Base-by-base conservation (phyloP, 1,140 invertebrate genomes). In the Aphelinus atriplicis region DNA sequence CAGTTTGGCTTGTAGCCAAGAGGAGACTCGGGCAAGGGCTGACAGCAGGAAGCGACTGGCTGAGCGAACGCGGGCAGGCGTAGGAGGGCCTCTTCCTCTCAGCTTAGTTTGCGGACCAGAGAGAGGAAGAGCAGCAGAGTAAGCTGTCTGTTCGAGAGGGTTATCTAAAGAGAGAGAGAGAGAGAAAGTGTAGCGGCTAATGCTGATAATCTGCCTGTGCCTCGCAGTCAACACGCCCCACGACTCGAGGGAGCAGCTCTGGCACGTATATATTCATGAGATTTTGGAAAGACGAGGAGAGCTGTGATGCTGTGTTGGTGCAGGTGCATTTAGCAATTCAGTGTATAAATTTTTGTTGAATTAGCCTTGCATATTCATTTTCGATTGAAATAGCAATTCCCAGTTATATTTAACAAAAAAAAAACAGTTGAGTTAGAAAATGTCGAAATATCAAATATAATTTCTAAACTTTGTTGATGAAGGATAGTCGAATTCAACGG, bases 21-120 rank as follows among this genome's bases (percentile, higher is more conserved):
- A 77, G 48, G 70, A 70, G 61, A 56, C 51, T 58, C 58, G 57
- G 50, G 60, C 56, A 45, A 71, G 48, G 69, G 71, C 71, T 73
- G 73, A 71, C 73, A 70, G 71, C 66, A 71, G 66, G 60, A 71
- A 66, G 78, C 73, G 70, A 65, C 71, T 74, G n/a, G 55, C 42
- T 58, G 55, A 70, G 68, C 55, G 10, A 43, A 61, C 66, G 26
- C 26, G 26, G 26, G 26, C 26, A 26, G 26, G 26, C 26, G 26
- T 26, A 51, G 48, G 4, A 65, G 50, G 58, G 2, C 26, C 7
- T 7, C 64, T 1, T 55, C 48, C 64, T 55, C 65, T 67, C 65
- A 53, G 46, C 65, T 56, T 53, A 67, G 43, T 65, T 5, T 26
- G 26, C 26, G 26, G 26, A 26, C 26, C 26, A 26, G 26, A 26